phyloP scores from a whole-genome alignment of 2,888 invertebrate genomes.

The Apamea epomidion region DNA sequence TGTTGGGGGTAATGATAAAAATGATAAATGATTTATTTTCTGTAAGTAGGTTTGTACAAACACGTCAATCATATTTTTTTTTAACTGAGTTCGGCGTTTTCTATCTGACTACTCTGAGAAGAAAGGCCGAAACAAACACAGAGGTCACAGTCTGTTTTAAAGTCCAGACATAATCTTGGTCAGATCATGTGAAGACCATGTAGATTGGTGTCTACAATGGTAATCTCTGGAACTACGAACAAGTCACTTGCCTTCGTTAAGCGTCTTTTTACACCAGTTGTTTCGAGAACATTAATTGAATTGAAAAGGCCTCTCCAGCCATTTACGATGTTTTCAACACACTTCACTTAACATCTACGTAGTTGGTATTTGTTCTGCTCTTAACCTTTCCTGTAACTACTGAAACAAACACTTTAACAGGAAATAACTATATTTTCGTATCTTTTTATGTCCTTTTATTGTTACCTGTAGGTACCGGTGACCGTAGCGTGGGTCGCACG shows the following conservation, averaged over 20 bases:
- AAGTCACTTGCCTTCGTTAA: background rate
- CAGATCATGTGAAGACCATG: too few relatives aligned
- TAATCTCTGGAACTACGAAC: background rate
- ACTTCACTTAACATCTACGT: background rate
- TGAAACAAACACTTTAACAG: conserved; percentile 6
- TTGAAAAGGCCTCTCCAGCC: background rate
- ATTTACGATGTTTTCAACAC: background rate
- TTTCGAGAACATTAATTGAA: background rate
- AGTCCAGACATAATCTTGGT: too few relatives aligned
- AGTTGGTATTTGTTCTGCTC: background rate
- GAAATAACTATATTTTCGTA: background rate
- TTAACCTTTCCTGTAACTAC: conserved; percentile 3
- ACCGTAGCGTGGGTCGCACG: background rate
- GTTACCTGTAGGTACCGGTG: background rate
- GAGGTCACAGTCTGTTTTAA: too few relatives aligned
- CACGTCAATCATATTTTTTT: too few relatives aligned
- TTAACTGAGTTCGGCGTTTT: too few relatives aligned
- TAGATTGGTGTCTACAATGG: too few relatives aligned
- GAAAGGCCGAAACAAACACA: too few relatives aligned
- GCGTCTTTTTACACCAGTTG: background rate
- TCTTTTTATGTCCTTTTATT: background rate
- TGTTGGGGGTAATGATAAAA: too few relatives aligned
- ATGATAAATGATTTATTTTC: too few relatives aligned
- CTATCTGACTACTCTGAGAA: too few relatives aligned
- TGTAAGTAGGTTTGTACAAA: too few relatives aligned